Evolutionary conservation across 2,113 vertebrate genomes (phyloP), one percentile per base, ranked within the genome.

Genomic region (Apteryx owenii): DNA sequence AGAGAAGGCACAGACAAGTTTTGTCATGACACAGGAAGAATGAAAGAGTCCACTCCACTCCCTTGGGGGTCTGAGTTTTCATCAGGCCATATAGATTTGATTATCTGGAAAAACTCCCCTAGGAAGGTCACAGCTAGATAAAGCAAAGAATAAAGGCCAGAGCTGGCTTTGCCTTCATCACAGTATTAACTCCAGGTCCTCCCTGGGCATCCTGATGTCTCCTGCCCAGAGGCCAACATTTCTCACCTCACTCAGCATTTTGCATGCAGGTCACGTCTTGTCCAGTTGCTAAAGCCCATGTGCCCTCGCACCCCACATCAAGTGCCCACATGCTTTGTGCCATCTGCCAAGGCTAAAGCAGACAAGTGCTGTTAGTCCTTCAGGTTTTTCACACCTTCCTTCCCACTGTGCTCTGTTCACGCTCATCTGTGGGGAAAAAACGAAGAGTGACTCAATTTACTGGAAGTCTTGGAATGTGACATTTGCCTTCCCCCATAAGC

Each of bases 231-330:
- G 33, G 81, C 25, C 70, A 86, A 7, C 5, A 40, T 12, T 86
- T 66, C 38, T 53, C 9, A 38, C 20, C 14, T 58, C 1, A 0
- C 0, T 0, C 19, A 0, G 2, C 62, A 5, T 70, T 88, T 77
- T 73, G 70, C 19, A 44, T 2, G 3, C 14, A 69, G 28, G 23
- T 73, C 9, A 1, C 25, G 12, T 29, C 2, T 0, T 0, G 1
- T 69, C 42, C 51, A n/a, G 22, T 64, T 1, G 0, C 61, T 51
- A 80, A 82, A 83, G n/a, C 5, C 2, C 0, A 53, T 10, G 29
- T 53, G 46, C 33, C 15, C 16, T 6, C 26, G 75, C 0, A 2
- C 21, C 53, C 22, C 56, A 31, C 31, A 19, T 12, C 31, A 12
- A n/a, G 15, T 12, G 3, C 26, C 71, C n/a, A 40, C 0, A 2